Conservation (phyloP, 2,797 vertebrate species). For the Tenualosa ilisha region DNA sequence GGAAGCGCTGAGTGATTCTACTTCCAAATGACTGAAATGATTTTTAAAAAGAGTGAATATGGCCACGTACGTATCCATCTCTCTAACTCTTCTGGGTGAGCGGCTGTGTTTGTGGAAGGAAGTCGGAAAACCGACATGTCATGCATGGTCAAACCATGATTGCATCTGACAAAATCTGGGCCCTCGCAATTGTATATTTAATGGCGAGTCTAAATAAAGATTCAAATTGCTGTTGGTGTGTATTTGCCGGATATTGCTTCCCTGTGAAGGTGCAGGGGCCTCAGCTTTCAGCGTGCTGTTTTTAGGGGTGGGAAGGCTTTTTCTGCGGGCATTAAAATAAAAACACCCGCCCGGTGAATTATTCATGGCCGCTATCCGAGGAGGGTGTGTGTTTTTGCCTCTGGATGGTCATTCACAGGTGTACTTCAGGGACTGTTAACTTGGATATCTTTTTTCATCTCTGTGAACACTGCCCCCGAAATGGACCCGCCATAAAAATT, state of each 20-base stretch:
- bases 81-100: neutral
- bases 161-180: constrained; percentile 4
- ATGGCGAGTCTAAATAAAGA: constrained; percentile 11
- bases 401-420: constrained; percentile 28
- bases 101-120: neutral
- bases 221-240: neutral
- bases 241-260: constrained; percentile 19
- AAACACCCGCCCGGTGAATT: constrained; percentile 39
- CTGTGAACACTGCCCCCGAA: neutral
- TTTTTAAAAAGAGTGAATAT: neutral
- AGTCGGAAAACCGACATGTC: constrained; percentile 1
- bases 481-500: constrained; percentile 19
- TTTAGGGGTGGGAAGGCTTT: constrained; percentile 18
- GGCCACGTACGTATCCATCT: neutral
- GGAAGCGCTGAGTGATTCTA: neutral
- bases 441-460: neutral
- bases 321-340: constrained; percentile 34
- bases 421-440: constrained; percentile 5
- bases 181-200: neutral
- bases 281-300: neutral
- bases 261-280: neutral
- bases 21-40: neutral
- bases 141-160: neutral
- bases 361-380: constrained; percentile 38
- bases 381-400: constrained; percentile 33